Base-by-base conservation (phyloP, 2,797 vertebrate genomes). In the Syngnathus rostellatus region DNA sequence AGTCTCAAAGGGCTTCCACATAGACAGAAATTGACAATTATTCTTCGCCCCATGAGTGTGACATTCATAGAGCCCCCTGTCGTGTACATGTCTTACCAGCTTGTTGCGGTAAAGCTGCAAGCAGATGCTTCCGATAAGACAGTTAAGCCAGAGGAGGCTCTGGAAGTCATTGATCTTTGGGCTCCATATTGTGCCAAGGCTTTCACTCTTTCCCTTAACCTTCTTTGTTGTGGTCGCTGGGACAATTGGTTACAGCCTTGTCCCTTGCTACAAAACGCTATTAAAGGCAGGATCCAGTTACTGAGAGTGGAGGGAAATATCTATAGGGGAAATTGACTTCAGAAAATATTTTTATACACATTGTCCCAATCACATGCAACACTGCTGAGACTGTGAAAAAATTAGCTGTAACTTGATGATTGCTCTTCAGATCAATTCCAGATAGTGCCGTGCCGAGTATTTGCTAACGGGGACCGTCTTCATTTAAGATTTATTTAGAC, bases 261-360 rank as follows among this genome's bases (percentile, higher is more conserved):
- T 84, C 80, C 83, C 69, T 58, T 78, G 83, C 87, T 81, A 76
- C 71, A 75, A 83, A 80, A 81, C 81, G 85, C 82, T 83, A 86
- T 88, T 89, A 85, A 88, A 89, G 77, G 86, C 77, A 81, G 78
- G 83, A 89, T 90, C 85, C 74, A 60, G 85, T 90, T 88, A 82
- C 87, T 76, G 71, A 77, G 77, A 79, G 67, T 69, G 65, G 72
- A 81, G 74, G 67, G 65, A 73, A 83, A 77, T 73, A 75, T 81
- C 78, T 81, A 83, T 64, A 53, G 59, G 66, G 68, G 65, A 77
- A 73, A 79, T 82, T 79, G 74, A 68, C 71, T 74, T 86, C 66
- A 78, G 67, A 76, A 78, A 78, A 71, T 51, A 62, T 77, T 73
- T 75, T 72, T 55, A 70, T 72, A 62, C 63, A 78, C 69, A 41